These are phyloP conservation scores for Cephus runcator DNA, from an alignment of 2,888 invertebrate genomes.

Conservation along the genomic window DNA sequence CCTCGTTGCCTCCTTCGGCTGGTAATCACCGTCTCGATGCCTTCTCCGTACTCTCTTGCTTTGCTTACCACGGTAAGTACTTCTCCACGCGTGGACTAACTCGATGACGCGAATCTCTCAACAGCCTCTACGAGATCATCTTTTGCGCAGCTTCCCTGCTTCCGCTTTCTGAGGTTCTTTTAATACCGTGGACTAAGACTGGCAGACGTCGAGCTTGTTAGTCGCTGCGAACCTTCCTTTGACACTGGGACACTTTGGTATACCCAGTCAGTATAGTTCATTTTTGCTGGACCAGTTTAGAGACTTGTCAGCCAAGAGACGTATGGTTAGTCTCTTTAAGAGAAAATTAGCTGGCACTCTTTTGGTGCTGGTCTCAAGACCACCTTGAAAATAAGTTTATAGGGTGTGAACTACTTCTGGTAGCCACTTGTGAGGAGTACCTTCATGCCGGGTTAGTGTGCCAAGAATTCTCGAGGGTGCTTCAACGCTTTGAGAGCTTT, in stretches of 20 bases:
- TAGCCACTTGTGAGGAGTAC: neutral
- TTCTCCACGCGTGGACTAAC: neutral
- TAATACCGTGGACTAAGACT: neutral
- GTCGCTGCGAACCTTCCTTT: neutral
- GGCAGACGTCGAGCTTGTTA: neutral
- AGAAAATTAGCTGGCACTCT: neutral
- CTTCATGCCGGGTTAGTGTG: neutral
- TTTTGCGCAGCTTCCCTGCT: neutral
- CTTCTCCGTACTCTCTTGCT: neutral
- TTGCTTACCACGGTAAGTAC: neutral
- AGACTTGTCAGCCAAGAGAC: neutral
- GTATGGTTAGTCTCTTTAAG: neutral
- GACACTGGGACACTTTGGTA: neutral
- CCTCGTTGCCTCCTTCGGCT: slow-evolving; percentile 37
- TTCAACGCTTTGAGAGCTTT: neutral
- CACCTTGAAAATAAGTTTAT: neutral
- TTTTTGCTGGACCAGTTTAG: neutral
- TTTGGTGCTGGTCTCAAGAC: neutral
- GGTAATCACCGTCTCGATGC: slow-evolving; percentile 9
- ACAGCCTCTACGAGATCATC: neutral
- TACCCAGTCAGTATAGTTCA: neutral
- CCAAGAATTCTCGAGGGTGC: neutral
- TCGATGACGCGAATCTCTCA: neutral
- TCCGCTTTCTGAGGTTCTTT: neutral
- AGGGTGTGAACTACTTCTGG: neutral